Evolutionary conservation across 2,797 vertebrate genomes (phyloP).

Genomic region (Sphenopsis melanotis): DNA sequence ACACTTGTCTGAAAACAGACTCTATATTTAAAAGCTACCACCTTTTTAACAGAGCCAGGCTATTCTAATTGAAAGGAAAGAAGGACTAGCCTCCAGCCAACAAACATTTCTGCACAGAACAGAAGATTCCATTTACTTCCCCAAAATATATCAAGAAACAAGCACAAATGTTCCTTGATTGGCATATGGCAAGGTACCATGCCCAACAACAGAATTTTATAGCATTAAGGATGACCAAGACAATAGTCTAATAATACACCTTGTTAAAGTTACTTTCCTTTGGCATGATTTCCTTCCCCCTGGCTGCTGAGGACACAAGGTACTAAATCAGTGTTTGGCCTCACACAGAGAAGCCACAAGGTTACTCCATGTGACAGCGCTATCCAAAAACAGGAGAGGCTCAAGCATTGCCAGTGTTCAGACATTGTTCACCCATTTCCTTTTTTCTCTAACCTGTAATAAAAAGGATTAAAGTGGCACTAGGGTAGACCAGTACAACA

Average conservation of each 20-base stretch:
- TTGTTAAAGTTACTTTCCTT: not conserved
- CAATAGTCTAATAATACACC: not conserved
- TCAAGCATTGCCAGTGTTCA: rapidly evolving
- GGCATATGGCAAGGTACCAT: not conserved
- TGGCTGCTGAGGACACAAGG: not conserved
- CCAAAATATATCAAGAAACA: not conserved
- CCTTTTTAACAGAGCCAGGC: not conserved
- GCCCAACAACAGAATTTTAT: not conserved
- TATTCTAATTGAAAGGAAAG: not conserved
- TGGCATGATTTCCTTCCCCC: not conserved
- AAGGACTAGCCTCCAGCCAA: not conserved
- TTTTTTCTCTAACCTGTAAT: not conserved
- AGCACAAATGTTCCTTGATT: not conserved
- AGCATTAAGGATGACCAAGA: not conserved
- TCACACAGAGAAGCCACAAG: not conserved
- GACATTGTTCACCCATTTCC: not conserved
- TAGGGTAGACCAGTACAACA: not conserved
- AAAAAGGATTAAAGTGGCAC: not conserved
- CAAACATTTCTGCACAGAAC: not conserved
- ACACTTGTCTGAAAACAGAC: not conserved
- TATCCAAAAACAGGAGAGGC: not conserved
- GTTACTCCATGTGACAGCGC: not conserved
- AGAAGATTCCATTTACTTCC: not conserved
- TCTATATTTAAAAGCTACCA: not conserved
- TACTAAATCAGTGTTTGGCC: not conserved